Conservation (phyloP, 2,113 vertebrate species). For the Menidia beryllina region DNA sequence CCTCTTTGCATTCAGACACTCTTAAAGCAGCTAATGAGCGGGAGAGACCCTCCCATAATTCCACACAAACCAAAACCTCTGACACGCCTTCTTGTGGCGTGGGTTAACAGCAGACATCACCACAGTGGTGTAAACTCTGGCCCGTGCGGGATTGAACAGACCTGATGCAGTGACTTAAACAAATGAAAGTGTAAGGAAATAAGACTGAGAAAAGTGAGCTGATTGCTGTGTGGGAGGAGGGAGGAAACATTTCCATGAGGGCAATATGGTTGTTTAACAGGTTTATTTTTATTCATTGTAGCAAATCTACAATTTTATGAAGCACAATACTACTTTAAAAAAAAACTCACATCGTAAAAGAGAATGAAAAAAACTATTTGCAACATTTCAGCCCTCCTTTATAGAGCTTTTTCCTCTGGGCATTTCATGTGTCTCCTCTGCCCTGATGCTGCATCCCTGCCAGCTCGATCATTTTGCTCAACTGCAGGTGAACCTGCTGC, state of each 20-base stretch:
- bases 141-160: neutral
- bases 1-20: conserved; percentile 42
- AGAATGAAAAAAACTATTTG: conserved; percentile 27
- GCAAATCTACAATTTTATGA: conserved; percentile 29
- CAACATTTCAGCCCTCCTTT: conserved; percentile 26
- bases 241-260: conserved; percentile 60
- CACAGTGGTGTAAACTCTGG: conserved; percentile 20
- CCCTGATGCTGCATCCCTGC: conserved; percentile 25
- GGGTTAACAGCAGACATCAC: conserved; percentile 8
- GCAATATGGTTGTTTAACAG: conserved; percentile 24
- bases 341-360: neutral
- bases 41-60: conserved; percentile 28
- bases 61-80: conserved; percentile 14
- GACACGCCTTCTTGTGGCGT: conserved; percentile 26
- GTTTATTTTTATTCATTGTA: conserved; percentile 61
- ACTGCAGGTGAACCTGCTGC: conserved; percentile 67
- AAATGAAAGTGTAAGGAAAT: neutral
- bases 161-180: conserved; percentile 12
- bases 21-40: conserved; percentile 56
- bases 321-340: conserved; percentile 28
- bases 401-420: neutral
- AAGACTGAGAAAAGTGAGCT: conserved; percentile 15
- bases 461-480: conserved; percentile 57
- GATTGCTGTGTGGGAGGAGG: conserved; percentile 41
- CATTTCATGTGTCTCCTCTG: conserved; percentile 56